Conservation (phyloP, 2,113 vertebrate species). For the Benitochromis conjunctus region DNA sequence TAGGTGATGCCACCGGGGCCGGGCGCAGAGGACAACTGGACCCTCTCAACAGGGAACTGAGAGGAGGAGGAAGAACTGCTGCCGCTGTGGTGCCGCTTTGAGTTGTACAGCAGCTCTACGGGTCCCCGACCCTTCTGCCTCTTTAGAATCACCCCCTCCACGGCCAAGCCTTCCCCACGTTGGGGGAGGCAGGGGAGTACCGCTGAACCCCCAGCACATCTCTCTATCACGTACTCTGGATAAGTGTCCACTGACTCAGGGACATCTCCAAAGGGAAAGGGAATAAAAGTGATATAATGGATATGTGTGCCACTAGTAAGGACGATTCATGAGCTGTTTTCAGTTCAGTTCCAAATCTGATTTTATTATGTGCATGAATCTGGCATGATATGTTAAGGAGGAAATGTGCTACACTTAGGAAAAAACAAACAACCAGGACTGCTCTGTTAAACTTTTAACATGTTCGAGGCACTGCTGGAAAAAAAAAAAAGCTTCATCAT, state of each 20-base stretch:
- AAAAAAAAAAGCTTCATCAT: background rate
- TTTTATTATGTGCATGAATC: background rate
- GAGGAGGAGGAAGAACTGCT: background rate
- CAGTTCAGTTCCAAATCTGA: background rate
- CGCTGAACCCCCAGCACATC: slow-evolving; percentile 50
- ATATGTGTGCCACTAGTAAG: background rate
- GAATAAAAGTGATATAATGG: background rate
- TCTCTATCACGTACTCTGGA: slow-evolving; percentile 16
- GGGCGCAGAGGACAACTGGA: slow-evolving; percentile 24
- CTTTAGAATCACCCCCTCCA: slow-evolving; percentile 56
- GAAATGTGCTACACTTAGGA: background rate
- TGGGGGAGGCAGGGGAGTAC: slow-evolving; percentile 47
- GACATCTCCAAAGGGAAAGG: slow-evolving; percentile 32
- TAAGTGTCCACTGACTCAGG: background rate
- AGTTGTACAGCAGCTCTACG: slow-evolving; percentile 57
- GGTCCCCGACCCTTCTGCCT: slow-evolving; percentile 9
- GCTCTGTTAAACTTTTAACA: background rate
- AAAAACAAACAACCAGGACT: background rate
- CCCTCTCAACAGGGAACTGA: background rate
- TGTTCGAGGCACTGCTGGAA: background rate
- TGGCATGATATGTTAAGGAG: background rate
- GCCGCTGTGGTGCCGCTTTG: background rate
- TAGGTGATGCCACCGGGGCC: slow-evolving; percentile 33
- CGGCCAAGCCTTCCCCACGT: background rate
- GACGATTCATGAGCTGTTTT: background rate